Base-by-base conservation (phyloP, 1,140 invertebrate genomes). In the Euwallacea fornicatus region DNA sequence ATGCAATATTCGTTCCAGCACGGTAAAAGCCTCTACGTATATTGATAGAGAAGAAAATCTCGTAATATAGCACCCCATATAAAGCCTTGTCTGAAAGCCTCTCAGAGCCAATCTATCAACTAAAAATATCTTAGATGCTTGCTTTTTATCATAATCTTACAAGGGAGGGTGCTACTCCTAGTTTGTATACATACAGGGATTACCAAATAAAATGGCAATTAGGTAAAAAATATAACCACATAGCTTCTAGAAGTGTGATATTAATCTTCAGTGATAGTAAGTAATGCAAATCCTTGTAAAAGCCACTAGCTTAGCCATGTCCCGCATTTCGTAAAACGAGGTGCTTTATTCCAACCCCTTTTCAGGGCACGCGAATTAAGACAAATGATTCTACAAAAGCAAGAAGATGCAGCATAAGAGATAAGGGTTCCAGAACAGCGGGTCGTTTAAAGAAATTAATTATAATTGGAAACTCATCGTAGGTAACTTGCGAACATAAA, bases 381-480 rank as follows among this genome's bases (percentile, higher is more conserved):
- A 61, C 59, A 61, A 61, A 61, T 61, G 59, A 61, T 61, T 61
- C 59, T 61, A 61, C 59, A 61, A 61, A 61, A 61, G 59, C 59
- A 61, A 43, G 33, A 43, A 61, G 59, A 61, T 61, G 59, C 59
- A 42, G 59, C 59, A 61, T 61, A 61, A 42, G 11, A 41, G 59
- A 61, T 61, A 41, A 61, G 59, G 16, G 59, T 42, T 43, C 42
- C 59, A 11, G 59, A 61, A 41, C 59, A 11, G 10, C 11, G 33
- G 21, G 42, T 16, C 59, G 59, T 61, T 61, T 61, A 61, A 61
- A 61, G 59, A 61, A 61, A 61, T 61, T 61, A 42, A 61, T 61
- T 61, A 61, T 61, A 61, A 61, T 61, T 61, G 59, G 59, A 61
- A 61, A 42, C 59, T 61, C 33, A 43, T 43, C 42, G 59, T 61